Evolutionary conservation across 92 coral and sea anemone genomes (phyloP).

Genomic region (Nematostella vectensis): DNA sequence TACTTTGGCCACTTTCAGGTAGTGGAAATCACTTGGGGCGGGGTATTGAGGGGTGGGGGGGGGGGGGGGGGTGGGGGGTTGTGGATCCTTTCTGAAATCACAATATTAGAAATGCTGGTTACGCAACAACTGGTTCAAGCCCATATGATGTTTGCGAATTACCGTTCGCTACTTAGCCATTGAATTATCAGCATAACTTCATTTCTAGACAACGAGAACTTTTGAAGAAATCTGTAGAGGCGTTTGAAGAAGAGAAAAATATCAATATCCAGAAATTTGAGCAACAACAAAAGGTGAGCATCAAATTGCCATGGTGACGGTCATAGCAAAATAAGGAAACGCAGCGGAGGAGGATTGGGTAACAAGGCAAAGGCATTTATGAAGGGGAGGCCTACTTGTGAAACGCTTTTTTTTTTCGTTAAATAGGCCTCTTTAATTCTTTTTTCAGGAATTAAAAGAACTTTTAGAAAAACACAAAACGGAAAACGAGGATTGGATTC

Average conservation of each 20-base stretch:
- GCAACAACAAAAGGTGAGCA: conserved; percentile 63
- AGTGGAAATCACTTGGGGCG: too few species aligned
- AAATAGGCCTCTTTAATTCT: neutral
- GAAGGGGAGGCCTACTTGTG: neutral
- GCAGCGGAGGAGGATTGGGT: neutral
- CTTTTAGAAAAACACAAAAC: conserved; percentile 57
- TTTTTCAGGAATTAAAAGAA: conserved; percentile 63
- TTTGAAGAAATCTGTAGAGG: conserved; percentile 50
- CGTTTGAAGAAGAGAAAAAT: conserved; percentile 61
- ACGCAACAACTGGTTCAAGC: neutral
- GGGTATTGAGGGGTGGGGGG: too few species aligned
- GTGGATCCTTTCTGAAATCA: neutral
- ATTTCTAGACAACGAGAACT: conserved; percentile 47
- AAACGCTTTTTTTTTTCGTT: neutral
- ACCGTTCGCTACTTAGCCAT: neutral
- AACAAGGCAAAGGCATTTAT: neutral
- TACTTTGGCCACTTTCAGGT: too few species aligned
- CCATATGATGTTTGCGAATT: too few species aligned
- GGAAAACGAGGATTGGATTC: conserved; percentile 75
- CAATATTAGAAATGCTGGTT: neutral
- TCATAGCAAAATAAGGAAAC: neutral
- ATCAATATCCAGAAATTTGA: conserved; percentile 62
- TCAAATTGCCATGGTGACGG: neutral
- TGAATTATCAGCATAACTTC: neutral
- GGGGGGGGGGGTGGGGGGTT: too few species aligned